These are phyloP conservation scores for Dreissena rostriformis DNA, from an alignment of 1,140 invertebrate species.

Conservation along the genomic window DNA sequence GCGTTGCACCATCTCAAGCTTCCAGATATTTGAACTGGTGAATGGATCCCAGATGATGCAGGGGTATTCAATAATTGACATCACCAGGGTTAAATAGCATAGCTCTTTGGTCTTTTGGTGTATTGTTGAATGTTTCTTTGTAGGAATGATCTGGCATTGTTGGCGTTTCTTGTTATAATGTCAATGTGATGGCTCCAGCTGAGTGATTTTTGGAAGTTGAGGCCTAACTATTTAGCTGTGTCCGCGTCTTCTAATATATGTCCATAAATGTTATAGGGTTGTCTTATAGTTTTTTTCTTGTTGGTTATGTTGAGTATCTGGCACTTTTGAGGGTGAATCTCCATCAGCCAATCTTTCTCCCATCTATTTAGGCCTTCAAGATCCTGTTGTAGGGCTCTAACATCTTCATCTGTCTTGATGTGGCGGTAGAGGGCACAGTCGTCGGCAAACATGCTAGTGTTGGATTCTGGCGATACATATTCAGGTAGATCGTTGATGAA, in stretches of 20 bases:
- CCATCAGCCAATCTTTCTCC: conserved; percentile 51
- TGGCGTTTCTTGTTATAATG: conserved; percentile 29
- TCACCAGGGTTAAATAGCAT: conserved; percentile 6
- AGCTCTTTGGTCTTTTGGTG: conserved; percentile 21
- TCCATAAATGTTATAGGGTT: conserved; percentile 44
- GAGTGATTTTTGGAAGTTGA: conserved; percentile 38
- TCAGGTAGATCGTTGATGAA: conserved; percentile 49
- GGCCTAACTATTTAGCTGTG: conserved; percentile 44
- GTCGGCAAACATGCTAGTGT: conserved; percentile 38
- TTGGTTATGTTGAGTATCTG: conserved; percentile 46
- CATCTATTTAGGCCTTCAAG: conserved; percentile 34
- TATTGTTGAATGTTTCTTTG: conserved; percentile 11
- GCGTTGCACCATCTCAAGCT: background rate
- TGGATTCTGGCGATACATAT: background rate
- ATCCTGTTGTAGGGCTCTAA: conserved; percentile 33
- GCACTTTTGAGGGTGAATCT: conserved; percentile 49
- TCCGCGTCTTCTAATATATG: conserved; percentile 39
- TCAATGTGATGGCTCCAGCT: conserved; percentile 45
- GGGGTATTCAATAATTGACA: background rate
- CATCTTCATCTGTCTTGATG: conserved; percentile 18
- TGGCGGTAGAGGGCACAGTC: conserved; percentile 36
- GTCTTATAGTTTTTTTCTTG: conserved; percentile 20
- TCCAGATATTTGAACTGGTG: no score
- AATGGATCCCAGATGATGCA: conserved; percentile 18
- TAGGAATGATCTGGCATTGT: conserved; percentile 24